A percentile compares a stretch with the other conserved stretches of the same genome.
Conservation (phyloP, 2,888 invertebrate species). For the Gonocerus acuteangulatus region DNA sequence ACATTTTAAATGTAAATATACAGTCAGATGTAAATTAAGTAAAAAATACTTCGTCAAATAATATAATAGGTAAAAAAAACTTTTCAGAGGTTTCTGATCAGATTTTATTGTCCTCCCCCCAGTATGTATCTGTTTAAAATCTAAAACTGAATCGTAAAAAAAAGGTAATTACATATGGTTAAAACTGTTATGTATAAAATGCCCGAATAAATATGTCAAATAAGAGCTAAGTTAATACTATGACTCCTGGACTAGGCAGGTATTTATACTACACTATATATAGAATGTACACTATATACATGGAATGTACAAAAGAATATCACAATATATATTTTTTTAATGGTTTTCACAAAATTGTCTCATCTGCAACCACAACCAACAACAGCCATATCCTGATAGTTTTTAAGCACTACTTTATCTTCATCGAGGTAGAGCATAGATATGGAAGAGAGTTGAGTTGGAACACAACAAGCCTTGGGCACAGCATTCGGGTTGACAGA, state of each 20-base stretch:
- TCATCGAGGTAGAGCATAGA: slow-evolving; percentile 95
- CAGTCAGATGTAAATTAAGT: neutral
- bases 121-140: neutral
- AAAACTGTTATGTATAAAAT: neutral
- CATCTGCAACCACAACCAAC: slow-evolving; percentile 91
- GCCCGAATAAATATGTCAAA: slow-evolving; percentile 10
- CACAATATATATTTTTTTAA: slow-evolving; percentile 3
- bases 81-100: too few species aligned
- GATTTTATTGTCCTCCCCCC: too few species aligned
- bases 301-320: slow-evolving; percentile 4
- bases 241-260: slow-evolving; percentile 4
- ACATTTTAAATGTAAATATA: neutral
- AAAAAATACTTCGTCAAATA: slow-evolving; percentile 1
- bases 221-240: slow-evolving; percentile 5
- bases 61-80: neutral
- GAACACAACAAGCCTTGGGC: slow-evolving; percentile 95
- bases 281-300: slow-evolving; percentile 19
- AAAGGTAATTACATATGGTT: neutral
- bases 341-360: neutral
- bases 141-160: neutral
- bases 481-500: slow-evolving; percentile 83
- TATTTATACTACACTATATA: neutral
- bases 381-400: slow-evolving; percentile 98
- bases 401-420: slow-evolving; percentile 92
- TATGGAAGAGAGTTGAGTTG: slow-evolving; percentile 86